Percentiles rank a stretch among this genome's conserved stretches.
phyloP scores from a whole-genome alignment of 2,888 invertebrate genomes.

The Lithophane socia region DNA sequence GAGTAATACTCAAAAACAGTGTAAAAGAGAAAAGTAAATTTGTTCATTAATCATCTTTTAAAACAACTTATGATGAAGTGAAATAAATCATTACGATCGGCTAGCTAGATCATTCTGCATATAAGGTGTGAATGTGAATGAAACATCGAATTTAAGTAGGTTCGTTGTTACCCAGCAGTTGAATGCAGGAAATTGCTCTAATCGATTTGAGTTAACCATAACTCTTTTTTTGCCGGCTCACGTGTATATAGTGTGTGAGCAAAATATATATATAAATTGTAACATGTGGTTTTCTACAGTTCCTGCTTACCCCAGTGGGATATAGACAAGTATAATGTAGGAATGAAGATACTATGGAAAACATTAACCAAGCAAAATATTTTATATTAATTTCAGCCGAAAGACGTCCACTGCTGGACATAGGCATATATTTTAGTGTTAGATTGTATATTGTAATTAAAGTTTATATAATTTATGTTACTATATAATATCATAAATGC shows the following conservation, averaged over 20 bases:
- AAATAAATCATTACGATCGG: not conserved
- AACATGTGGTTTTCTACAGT: not conserved
- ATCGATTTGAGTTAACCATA: constrained; percentile 24
- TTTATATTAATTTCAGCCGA: too few relatives aligned
- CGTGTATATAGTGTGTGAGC: not conserved
- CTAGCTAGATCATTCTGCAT: not conserved
- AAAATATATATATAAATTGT: not conserved
- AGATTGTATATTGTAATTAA: too few relatives aligned
- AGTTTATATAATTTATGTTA: too few relatives aligned
- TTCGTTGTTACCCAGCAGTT: not conserved
- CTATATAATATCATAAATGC: too few relatives aligned
- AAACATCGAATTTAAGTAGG: not conserved
- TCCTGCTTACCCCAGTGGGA: too few relatives aligned
- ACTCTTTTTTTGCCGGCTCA: not conserved
- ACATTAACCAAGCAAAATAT: not conserved
- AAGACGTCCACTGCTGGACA: too few relatives aligned
- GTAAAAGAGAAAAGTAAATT: too few relatives aligned
- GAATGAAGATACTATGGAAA: not conserved
- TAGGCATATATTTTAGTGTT: too few relatives aligned
- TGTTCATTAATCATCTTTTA: too few relatives aligned
- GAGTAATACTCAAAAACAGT: too few relatives aligned
- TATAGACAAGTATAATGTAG: not conserved
- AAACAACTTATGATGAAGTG: too few relatives aligned
- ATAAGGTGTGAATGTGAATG: too few relatives aligned
- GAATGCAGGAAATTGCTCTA: constrained; percentile 21